A percentile compares a stretch with the other conserved stretches of the same genome.
Conservation (phyloP, 1,140 invertebrate species). For the Meloidogyne hapla region DNA sequence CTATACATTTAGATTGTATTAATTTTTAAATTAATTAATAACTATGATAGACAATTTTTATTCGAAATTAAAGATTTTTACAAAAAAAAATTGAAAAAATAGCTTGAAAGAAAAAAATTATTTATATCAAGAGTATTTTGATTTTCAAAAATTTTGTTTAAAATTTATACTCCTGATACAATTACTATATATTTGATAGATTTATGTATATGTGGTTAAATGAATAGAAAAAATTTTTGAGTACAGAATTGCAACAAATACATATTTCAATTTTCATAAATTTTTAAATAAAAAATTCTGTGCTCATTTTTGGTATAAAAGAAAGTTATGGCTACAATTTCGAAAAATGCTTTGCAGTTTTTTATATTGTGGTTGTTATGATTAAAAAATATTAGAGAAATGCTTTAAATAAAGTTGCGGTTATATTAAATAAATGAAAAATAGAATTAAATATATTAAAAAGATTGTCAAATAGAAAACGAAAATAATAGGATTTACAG, state of each 20-base stretch:
- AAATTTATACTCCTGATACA: no score
- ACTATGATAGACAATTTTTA: neutral
- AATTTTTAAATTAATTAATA: no score
- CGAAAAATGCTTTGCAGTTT: neutral
- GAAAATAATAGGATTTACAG: neutral
- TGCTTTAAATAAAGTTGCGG: neutral
- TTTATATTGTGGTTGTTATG: neutral
- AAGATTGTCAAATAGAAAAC: slow-evolving; percentile 1
- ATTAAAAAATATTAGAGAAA: neutral
- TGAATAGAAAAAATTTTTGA: neutral
- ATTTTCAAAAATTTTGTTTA: no score
- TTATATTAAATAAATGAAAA: neutral
- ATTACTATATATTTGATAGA: neutral
- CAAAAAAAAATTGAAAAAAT: neutral
- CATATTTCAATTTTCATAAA: no score
- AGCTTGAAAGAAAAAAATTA: neutral
- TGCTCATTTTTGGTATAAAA: neutral
- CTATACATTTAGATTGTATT: no score
- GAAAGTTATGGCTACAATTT: neutral
- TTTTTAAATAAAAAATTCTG: neutral
- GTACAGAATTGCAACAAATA: neutral
- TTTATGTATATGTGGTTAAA: neutral
- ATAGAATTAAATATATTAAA: neutral
- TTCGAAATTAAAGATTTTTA: neutral
- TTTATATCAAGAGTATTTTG: neutral